phyloP scores from a whole-genome alignment of 2,113 vertebrate species.

The Felis chaus region DNA sequence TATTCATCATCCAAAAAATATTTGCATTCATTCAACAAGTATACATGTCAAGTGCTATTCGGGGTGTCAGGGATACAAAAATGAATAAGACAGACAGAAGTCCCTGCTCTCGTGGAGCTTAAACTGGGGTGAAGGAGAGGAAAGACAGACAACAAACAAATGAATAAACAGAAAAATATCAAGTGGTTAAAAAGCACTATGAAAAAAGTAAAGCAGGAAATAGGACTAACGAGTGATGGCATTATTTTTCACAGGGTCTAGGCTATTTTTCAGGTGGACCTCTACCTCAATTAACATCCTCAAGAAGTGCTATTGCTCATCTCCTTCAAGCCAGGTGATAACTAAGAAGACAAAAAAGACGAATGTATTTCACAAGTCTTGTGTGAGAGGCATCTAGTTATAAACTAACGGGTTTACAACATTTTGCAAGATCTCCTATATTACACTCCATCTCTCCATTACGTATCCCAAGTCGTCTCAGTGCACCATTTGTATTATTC shows the following conservation, averaged over 20 bases:
- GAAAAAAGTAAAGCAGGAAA: background rate
- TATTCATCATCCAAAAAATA: background rate
- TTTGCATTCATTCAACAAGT: background rate
- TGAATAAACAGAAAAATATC: background rate
- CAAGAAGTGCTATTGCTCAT: background rate
- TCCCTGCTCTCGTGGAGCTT: background rate
- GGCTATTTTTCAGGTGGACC: background rate
- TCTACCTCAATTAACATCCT: background rate
- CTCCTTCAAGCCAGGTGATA: background rate
- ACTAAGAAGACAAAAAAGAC: background rate
- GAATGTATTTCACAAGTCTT: background rate
- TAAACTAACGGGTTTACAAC: background rate
- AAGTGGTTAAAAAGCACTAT: background rate
- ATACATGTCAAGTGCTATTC: background rate
- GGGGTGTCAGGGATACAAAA: background rate
- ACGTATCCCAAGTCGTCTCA: background rate
- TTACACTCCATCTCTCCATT: background rate
- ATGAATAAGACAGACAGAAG: background rate
- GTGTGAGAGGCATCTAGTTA: background rate
- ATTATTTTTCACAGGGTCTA: background rate
- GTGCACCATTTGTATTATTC: background rate
- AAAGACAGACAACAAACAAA: background rate
- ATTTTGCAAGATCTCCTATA: background rate
- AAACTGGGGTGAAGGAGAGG: background rate
- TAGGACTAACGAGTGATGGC: background rate